Percentiles rank a stretch among this genome's conserved stretches.
phyloP scores from a whole-genome alignment of 2,113 vertebrate species.

The Hippocampus abdominalis region DNA sequence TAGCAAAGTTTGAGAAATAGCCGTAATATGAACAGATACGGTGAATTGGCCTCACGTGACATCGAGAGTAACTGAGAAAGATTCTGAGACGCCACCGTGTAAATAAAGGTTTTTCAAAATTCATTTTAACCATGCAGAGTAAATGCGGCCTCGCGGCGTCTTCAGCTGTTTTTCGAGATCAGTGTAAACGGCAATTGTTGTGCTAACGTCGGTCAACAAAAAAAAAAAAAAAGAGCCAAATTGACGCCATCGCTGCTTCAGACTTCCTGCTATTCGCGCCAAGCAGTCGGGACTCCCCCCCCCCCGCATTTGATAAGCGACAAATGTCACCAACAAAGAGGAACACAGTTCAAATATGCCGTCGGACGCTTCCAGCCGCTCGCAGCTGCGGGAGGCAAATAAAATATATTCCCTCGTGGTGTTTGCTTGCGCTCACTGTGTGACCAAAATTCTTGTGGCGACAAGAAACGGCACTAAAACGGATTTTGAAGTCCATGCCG shows the following conservation, averaged over 20 bases:
- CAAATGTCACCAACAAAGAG: slow-evolving; percentile 1
- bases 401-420: slow-evolving; percentile 3
- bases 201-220: background rate
- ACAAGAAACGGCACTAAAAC: slow-evolving; percentile 62
- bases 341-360: background rate
- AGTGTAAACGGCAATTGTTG: background rate
- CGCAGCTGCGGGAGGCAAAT: background rate
- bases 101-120: too few relatives aligned
- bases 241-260: background rate
- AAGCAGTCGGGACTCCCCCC: background rate
- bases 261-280: background rate
- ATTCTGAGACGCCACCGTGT: too few relatives aligned
- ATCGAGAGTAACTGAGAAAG: too few relatives aligned
- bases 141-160: too few relatives aligned
- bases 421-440: slow-evolving; percentile 23
- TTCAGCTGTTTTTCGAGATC: too few relatives aligned
- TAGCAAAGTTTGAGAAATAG: background rate
- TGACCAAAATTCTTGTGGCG: slow-evolving; percentile 53
- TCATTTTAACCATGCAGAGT: too few relatives aligned
- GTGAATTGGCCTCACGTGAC: too few relatives aligned
- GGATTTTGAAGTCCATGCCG: slow-evolving; percentile 50
- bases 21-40: background rate
- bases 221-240: background rate
- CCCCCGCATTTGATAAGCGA: background rate
- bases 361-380: slow-evolving; percentile 4